Evolutionary conservation across 2,113 vertebrate genomes (phyloP).

Genomic region (Diadophis punctatus): DNA sequence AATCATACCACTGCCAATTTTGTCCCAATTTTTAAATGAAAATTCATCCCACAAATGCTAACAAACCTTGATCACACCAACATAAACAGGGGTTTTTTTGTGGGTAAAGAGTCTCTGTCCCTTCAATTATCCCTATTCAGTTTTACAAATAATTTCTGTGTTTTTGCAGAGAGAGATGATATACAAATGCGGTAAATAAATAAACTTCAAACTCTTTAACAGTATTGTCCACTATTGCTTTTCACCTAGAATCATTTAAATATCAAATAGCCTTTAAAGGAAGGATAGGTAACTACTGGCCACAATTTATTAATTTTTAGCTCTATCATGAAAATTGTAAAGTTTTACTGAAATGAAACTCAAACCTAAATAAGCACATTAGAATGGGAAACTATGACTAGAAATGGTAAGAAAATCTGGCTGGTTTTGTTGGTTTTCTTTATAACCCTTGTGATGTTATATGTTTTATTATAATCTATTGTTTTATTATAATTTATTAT

Average conservation of each 20-base stretch:
- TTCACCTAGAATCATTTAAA: neutral
- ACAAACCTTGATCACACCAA: neutral
- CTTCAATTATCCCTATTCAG: neutral
- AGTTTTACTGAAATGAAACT: neutral
- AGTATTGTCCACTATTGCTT: neutral
- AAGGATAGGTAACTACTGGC: neutral
- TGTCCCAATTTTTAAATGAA: neutral
- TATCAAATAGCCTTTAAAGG: neutral
- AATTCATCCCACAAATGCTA: neutral
- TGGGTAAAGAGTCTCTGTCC: neutral
- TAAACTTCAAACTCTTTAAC: neutral
- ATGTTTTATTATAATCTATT: neutral
- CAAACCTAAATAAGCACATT: neutral
- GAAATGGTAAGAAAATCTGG: neutral
- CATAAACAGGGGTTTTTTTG: neutral
- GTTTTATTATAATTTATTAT: neutral
- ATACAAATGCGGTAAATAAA: neutral
- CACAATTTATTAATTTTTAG: neutral
- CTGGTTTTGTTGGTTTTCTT: neutral
- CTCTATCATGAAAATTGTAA: neutral
- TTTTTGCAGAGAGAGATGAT: neutral
- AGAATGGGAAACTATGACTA: neutral
- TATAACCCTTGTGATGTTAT: neutral
- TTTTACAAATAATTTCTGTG: neutral
- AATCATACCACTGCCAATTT: neutral